Evolutionary conservation across 2,797 vertebrate genomes (phyloP), one percentile per base, ranked within the genome.

Genomic region (Chelonia mydas): DNA sequence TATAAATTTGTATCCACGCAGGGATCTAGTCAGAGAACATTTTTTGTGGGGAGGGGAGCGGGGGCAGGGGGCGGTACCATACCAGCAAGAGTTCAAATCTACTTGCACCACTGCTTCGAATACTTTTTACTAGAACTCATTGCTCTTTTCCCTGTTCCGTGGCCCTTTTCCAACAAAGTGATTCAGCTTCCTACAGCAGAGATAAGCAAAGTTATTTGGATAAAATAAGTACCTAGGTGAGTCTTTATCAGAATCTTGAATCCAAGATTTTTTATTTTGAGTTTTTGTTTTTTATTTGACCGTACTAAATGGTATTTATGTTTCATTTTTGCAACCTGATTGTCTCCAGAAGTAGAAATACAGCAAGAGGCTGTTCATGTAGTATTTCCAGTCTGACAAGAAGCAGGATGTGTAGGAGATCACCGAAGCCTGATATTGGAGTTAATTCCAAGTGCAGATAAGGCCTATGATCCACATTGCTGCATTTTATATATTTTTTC

Each of bases 401-500:
- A 41, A 25, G 11, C 21, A 72, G 68, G 21, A 41, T 37, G 33
- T 80, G 25, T 8, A 84, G 41, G 11, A 8, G 87, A 74, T 80
- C 78, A 90, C 6, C 17, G 41, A 2, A 21, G 68, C 10, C 37
- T 41, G 21, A 72, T 41, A 47, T 21, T 87, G 27, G 9, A 90
- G 51, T n/a, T 51, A 25, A 89, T 3, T 33, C 57, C 31, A 51
- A 74, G 27, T 74, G 78, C 72, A 82, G 13, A 81, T n/a, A 25
- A 74, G 27, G 11, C 81, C 85, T 72, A 89, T 81, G 37, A 17
- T 33, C 92, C 16, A 25, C 5, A 33, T 47, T 89, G 28, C 45
- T 83, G 54, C 11, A 88, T 6, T 83, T 93, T 55, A 84, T 13
- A 9, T 19, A 57, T 82, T 16, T 11, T 94, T 90, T 83, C 54